Conservation (phyloP, 2,888 invertebrate genomes). For the Crocallis elinguaria region DNA sequence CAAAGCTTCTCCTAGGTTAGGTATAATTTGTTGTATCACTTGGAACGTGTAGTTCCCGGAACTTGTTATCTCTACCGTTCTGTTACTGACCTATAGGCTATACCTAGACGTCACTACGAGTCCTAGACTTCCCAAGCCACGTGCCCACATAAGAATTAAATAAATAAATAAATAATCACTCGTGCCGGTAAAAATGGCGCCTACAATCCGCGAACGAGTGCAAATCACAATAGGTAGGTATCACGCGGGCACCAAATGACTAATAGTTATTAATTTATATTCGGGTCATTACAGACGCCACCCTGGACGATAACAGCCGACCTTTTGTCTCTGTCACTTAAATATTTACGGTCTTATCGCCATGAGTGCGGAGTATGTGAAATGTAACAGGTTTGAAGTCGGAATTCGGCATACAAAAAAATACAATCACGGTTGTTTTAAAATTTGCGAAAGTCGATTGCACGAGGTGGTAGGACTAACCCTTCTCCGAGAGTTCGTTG, state of each 20-base stretch:
- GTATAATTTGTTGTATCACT: too few relatives aligned
- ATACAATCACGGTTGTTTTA: too few relatives aligned
- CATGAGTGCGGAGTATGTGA: background rate
- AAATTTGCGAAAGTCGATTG: too few relatives aligned
- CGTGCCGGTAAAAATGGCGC: background rate
- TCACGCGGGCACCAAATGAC: constrained; percentile 21
- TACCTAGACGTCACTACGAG: background rate
- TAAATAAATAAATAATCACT: background rate
- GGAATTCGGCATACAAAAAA: background rate
- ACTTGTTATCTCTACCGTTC: background rate
- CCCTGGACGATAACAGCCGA: constrained; percentile 8
- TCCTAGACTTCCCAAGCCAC: background rate
- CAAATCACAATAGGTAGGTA: constrained; percentile 2
- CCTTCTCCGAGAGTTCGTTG: too few relatives aligned
- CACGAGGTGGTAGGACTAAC: too few relatives aligned
- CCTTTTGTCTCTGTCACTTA: constrained; percentile 16
- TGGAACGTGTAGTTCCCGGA: background rate
- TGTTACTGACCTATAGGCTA: background rate
- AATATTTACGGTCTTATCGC: background rate
- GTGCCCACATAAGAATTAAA: too few relatives aligned
- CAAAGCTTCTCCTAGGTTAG: too few relatives aligned
- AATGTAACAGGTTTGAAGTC: background rate
- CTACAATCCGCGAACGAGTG: background rate
- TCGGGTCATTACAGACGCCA: constrained; percentile 18
- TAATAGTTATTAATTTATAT: constrained; percentile 19